phyloP scores from a whole-genome alignment of 2,113 vertebrate species.

The Numenius arquata region DNA sequence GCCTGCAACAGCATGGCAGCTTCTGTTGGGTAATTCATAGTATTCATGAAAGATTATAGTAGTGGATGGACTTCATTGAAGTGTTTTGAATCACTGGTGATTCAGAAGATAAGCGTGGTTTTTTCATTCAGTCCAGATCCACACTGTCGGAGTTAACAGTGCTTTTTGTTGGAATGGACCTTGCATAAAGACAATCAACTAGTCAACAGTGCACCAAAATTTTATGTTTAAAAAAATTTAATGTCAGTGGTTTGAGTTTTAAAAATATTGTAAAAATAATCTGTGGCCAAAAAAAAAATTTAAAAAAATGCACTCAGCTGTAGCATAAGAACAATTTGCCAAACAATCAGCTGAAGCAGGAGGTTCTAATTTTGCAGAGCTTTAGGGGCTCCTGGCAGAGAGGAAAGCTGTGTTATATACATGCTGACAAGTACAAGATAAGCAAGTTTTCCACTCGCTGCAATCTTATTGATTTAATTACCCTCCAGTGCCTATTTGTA shows the following conservation, averaged over 20 bases:
- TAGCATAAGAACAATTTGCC: slow-evolving; percentile 20
- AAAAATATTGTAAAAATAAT: background rate
- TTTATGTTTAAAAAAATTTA: background rate
- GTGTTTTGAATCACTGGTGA: background rate
- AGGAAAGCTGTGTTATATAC: background rate
- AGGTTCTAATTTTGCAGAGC: slow-evolving; percentile 47
- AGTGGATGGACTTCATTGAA: background rate
- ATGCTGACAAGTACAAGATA: slow-evolving; percentile 36
- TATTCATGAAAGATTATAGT: background rate
- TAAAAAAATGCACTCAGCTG: background rate
- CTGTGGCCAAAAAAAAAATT: background rate
- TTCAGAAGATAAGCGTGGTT: background rate
- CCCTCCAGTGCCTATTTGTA: background rate
- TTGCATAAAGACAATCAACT: background rate
- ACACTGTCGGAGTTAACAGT: background rate
- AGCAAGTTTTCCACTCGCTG: background rate
- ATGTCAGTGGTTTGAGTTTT: background rate
- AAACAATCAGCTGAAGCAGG: slow-evolving; percentile 42
- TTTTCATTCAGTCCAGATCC: background rate
- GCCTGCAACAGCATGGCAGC: background rate
- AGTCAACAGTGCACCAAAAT: background rate
- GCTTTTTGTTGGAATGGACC: background rate
- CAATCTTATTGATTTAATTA: slow-evolving; percentile 23
- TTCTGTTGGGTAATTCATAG: background rate
- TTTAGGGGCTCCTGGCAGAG: slow-evolving; percentile 7